A percentile compares a stretch with the other conserved stretches of the same genome.
phyloP scores from a whole-genome alignment of 2,888 invertebrate genomes.

The Andrena minutula region DNA sequence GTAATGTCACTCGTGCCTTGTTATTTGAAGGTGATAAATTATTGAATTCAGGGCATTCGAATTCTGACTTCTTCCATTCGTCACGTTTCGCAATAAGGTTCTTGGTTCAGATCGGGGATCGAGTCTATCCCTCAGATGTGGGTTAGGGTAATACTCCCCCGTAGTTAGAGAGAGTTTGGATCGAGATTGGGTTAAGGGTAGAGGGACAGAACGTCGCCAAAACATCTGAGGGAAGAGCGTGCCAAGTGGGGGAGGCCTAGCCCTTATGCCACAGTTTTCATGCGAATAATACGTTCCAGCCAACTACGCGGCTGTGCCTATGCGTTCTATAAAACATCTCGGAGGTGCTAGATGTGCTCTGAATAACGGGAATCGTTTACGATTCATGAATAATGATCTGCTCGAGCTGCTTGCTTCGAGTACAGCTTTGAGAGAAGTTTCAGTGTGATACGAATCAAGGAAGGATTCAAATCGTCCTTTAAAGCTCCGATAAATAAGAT shows the following conservation, averaged over 20 bases:
- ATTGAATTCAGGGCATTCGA: too few species aligned
- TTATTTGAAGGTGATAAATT: too few species aligned
- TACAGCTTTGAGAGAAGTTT: background rate
- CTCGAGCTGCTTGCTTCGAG: background rate
- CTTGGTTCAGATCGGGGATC: background rate
- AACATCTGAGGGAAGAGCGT: conserved; percentile 38
- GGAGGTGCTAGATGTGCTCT: too few species aligned
- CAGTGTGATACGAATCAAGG: background rate
- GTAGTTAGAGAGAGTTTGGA: conserved; percentile 1
- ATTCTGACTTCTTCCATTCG: background rate
- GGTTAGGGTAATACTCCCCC: conserved; percentile 5
- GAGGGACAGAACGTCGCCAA: conserved; percentile 34
- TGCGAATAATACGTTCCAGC: background rate
- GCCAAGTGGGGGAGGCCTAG: conserved; percentile 33
- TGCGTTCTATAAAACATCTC: background rate
- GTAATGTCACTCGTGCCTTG: too few species aligned
- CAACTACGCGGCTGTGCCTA: background rate
- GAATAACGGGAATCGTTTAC: conserved; percentile 18
- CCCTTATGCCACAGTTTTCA: background rate
- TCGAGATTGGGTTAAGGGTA: conserved; percentile 40
- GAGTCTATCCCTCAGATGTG: background rate
- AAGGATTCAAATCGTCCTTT: background rate
- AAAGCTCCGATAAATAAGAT: background rate
- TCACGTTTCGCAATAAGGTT: background rate
- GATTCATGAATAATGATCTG: background rate